A percentile compares a stretch with the other conserved stretches of the same genome.
phyloP scores from a whole-genome alignment of 2,113 vertebrate genomes.

The Heloderma charlesbogerti region DNA sequence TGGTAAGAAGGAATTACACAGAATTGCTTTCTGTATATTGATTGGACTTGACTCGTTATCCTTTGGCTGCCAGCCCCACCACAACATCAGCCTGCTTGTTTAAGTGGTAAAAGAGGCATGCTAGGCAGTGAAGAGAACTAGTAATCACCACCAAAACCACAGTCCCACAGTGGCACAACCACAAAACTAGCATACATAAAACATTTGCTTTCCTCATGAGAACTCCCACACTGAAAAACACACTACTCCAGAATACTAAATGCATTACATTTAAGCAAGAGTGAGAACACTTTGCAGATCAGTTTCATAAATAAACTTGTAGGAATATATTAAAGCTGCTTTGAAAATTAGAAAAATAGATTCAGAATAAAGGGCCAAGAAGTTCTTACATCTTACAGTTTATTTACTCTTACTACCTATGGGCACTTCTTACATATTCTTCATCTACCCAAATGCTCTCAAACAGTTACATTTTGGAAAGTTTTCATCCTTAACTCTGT shows the following conservation, averaged over 20 bases:
- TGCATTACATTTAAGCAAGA: constrained; percentile 33
- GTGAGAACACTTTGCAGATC: constrained; percentile 28
- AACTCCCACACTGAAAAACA: constrained; percentile 31
- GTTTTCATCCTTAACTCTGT: background rate
- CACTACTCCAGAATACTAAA: constrained; percentile 45
- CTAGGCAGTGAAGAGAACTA: constrained; percentile 82
- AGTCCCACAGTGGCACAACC: constrained; percentile 74
- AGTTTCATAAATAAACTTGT: constrained; percentile 23
- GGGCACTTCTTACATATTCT: background rate
- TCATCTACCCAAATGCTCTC: constrained; percentile 12
- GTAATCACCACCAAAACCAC: constrained; percentile 75
- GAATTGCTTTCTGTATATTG: constrained; percentile 69
- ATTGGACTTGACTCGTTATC: constrained; percentile 45
- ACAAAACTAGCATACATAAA: constrained; percentile 82
- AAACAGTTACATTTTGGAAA: constrained; percentile 33
- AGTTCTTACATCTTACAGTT: background rate
- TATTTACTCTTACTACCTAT: background rate
- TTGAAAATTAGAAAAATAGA: background rate
- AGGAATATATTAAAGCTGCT: constrained; percentile 12
- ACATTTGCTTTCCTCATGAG: constrained; percentile 71
- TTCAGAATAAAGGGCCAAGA: background rate
- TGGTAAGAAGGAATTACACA: constrained; percentile 60
- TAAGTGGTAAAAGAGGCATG: constrained; percentile 70
- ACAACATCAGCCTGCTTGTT: constrained; percentile 72
- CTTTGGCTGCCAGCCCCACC: constrained; percentile 74